Conservation (phyloP, 2,113 vertebrate species). For the Melanerpes formicivorus region DNA sequence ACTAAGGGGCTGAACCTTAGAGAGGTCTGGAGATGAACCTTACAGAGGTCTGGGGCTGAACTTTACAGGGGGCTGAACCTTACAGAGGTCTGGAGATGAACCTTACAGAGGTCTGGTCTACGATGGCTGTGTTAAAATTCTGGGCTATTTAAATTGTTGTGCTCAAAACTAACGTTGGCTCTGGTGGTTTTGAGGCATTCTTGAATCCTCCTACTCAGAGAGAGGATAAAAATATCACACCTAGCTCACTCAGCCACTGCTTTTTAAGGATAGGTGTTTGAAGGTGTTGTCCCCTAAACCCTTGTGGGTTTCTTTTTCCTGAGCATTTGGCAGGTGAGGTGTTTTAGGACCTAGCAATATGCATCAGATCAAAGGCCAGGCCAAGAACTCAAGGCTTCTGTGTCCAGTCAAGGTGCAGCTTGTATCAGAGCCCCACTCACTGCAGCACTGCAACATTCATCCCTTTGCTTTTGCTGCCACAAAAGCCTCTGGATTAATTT, state of each 20-base stretch:
- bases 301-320: background rate
- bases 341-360: background rate
- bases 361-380: background rate
- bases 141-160: background rate
- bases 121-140: background rate
- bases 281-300: background rate
- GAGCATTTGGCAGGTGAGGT: background rate
- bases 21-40: background rate
- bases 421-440: background rate
- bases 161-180: background rate
- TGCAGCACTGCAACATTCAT: background rate
- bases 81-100: background rate
- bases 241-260: background rate
- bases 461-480: background rate
- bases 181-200: background rate
- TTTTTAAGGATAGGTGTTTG: background rate
- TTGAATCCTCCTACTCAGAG: background rate
- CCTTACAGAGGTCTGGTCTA: background rate
- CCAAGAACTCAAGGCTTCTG: background rate
- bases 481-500: background rate
- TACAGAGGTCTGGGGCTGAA: too few relatives aligned
- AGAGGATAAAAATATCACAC: constrained; percentile 3
- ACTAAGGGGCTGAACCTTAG: background rate
- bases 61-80: too few relatives aligned
- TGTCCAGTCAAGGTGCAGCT: background rate